Evolutionary conservation across 2,797 vertebrate genomes (phyloP).

Genomic region (Pangasius larnaudii): DNA sequence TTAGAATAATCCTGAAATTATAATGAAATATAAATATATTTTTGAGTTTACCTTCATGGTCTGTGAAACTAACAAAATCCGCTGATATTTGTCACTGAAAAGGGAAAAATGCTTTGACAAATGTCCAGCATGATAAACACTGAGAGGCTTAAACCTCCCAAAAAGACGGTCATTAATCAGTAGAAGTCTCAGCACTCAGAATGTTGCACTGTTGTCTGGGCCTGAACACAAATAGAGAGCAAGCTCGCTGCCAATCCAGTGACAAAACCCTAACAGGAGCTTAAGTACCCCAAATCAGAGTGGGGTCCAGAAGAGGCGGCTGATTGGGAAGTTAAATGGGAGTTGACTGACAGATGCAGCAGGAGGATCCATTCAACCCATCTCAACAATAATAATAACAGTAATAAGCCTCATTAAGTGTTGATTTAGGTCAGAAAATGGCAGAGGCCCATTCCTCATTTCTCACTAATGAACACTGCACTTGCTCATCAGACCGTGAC

Average conservation of each 20-base stretch:
- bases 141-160: not conserved
- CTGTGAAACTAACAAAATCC: too few species aligned
- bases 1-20: not conserved
- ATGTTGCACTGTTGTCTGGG: not conserved
- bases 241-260: not conserved
- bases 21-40: not conserved
- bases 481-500: slow-evolving; percentile 16
- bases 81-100: too few species aligned
- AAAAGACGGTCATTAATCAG: slow-evolving; percentile 16
- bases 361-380: slow-evolving; percentile 35
- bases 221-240: not conserved
- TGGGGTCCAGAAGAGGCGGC: slow-evolving; percentile 5
- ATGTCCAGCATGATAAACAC: not conserved
- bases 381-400: slow-evolving; percentile 36
- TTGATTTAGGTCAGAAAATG: slow-evolving; percentile 45
- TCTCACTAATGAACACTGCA: slow-evolving; percentile 38
- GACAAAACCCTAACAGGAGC: slow-evolving; percentile 13
- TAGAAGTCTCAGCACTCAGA: not conserved
- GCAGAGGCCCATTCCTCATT: slow-evolving; percentile 27
- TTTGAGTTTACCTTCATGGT: not conserved
- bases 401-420: slow-evolving; percentile 48
- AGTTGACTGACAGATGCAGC: slow-evolving; percentile 44
- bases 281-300: slow-evolving; percentile 25
- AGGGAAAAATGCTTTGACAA: not conserved
- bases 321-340: slow-evolving; percentile 44